These are phyloP conservation scores for Drosophila parvula DNA, from an alignment of 1,140 invertebrate genomes.

Conservation along the genomic window DNA sequence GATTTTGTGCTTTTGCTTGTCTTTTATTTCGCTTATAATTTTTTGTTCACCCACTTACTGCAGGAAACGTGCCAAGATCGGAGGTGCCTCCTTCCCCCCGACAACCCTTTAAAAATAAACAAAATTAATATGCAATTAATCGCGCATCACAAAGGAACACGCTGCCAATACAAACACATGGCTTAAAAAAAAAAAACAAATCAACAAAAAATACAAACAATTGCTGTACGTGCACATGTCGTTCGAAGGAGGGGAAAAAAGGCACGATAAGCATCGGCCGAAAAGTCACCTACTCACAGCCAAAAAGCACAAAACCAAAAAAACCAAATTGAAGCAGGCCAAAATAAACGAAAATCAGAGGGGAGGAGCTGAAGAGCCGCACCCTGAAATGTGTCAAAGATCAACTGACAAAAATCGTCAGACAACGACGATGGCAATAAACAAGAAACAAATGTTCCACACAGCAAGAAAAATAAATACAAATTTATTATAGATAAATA, in stretches of 20 bases:
- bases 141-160: constrained; percentile 78
- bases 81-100: constrained; percentile 24
- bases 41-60: constrained; percentile 67
- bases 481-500: no score
- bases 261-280: constrained; percentile 66
- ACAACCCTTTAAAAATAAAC: constrained; percentile 42
- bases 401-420: constrained; percentile 81
- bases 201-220: constrained; percentile 47
- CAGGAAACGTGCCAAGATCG: constrained; percentile 79
- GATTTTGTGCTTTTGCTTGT: constrained; percentile 27
- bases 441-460: constrained; percentile 57
- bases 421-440: constrained; percentile 58
- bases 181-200: constrained; percentile 15
- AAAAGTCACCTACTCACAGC: constrained; percentile 74
- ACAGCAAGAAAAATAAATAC: constrained; percentile 18
- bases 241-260: constrained; percentile 40
- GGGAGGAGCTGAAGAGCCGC: constrained; percentile 49
- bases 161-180: constrained; percentile 68
- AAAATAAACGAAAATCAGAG: constrained; percentile 25
- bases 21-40: constrained; percentile 3
- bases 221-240: constrained; percentile 75
- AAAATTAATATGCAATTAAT: constrained; percentile 83
- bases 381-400: constrained; percentile 80
- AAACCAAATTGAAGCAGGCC: constrained; percentile 54
- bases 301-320: constrained; percentile 22